Percentiles rank a stretch among this genome's conserved stretches.
Conservation (phyloP, 53 echinoderm and acorn worm genomes). For the Temnopleurus reevesii region DNA sequence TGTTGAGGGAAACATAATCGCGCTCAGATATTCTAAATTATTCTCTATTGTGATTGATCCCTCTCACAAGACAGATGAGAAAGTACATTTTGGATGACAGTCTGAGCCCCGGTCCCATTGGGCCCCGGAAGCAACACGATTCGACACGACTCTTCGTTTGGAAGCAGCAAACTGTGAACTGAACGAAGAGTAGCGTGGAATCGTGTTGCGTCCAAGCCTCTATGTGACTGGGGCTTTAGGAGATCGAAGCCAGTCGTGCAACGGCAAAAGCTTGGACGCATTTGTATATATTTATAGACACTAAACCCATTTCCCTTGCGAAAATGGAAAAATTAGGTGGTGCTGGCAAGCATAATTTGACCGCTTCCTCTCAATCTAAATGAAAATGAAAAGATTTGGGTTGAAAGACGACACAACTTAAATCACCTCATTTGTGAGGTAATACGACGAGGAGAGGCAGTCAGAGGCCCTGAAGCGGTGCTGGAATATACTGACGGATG, state of each 20-base stretch:
- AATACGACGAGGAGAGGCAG: neutral
- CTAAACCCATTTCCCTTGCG: constrained; percentile 13
- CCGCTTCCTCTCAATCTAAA: constrained; percentile 18
- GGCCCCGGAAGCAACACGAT: too few species aligned
- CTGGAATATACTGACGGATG: neutral
- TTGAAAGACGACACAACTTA: constrained; percentile 31
- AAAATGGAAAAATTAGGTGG: constrained; percentile 36
- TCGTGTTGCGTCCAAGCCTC: too few species aligned
- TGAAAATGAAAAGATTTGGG: constrained; percentile 31
- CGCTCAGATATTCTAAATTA: neutral
- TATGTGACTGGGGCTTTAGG: too few species aligned
- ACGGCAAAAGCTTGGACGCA: neutral
- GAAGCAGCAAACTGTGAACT: too few species aligned
- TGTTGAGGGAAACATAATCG: too few species aligned
- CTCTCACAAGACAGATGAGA: neutral
- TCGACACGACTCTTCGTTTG: too few species aligned
- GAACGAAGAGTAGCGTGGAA: too few species aligned
- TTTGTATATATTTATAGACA: too few species aligned
- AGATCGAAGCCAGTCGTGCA: neutral
- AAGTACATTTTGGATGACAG: neutral
- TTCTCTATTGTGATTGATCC: neutral
- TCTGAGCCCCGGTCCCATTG: too few species aligned
- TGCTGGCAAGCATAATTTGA: constrained; percentile 44
- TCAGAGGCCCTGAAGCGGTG: constrained; percentile 16
- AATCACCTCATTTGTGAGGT: constrained; percentile 27